phyloP scores from a whole-genome alignment of 2,113 vertebrate genomes.

The Pterocles burchelli region DNA sequence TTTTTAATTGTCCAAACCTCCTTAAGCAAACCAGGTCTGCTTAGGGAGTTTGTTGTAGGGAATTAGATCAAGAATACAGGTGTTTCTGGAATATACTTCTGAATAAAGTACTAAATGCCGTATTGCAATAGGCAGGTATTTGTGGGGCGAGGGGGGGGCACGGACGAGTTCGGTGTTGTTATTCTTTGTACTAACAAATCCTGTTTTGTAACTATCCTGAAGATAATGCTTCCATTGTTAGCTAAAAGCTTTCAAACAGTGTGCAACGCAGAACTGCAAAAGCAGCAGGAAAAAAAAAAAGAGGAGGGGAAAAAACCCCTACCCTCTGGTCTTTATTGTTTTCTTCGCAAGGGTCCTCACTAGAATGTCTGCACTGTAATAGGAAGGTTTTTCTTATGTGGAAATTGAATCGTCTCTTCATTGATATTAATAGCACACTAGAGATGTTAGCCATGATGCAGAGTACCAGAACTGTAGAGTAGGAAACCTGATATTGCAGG shows the following conservation, averaged over 20 bases:
- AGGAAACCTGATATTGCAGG: conserved; percentile 81
- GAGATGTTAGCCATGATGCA: conserved; percentile 80
- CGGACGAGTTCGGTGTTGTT: conserved; percentile 56
- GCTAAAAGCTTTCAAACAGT: conserved; percentile 72
- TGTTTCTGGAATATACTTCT: conserved; percentile 56
- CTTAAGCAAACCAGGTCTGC: not conserved
- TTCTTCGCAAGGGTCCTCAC: conserved; percentile 68
- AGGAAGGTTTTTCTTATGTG: conserved; percentile 79
- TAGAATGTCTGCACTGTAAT: conserved; percentile 69
- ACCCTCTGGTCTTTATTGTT: conserved; percentile 71
- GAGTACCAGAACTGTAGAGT: conserved; percentile 72
- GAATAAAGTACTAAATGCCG: conserved; percentile 12
- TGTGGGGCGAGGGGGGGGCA: not conserved
- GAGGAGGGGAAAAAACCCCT: not conserved
- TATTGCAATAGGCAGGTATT: conserved; percentile 50
- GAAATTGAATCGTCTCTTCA: conserved; percentile 85
- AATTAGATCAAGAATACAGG: conserved; percentile 67
- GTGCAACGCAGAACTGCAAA: conserved; percentile 58
- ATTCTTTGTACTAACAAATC: conserved; percentile 75
- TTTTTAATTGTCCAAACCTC: conserved; percentile 18
- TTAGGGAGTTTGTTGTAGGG: conserved; percentile 3
- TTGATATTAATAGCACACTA: conserved; percentile 89
- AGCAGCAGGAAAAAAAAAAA: not conserved
- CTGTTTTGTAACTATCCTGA: conserved; percentile 78
- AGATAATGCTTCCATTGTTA: conserved; percentile 80